A percentile compares a stretch with the other conserved stretches of the same genome.
Evolutionary conservation across 92 coral and sea anemone genomes (phyloP).

Genomic region (Umimayanthus chanpuru): DNA sequence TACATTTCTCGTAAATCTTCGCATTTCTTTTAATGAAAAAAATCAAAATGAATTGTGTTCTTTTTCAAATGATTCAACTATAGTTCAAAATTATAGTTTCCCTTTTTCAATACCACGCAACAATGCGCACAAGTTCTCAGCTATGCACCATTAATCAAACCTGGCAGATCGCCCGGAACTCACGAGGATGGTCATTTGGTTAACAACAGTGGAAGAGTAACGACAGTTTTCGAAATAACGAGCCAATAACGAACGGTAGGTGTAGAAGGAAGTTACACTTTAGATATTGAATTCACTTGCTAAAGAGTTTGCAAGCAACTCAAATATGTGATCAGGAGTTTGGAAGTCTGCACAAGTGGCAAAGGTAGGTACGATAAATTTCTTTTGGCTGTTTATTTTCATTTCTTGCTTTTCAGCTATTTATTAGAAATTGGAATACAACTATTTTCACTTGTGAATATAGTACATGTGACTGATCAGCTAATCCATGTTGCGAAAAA

Average conservation of each 20-base stretch:
- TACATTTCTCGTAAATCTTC: too few species aligned
- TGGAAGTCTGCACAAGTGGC: slow-evolving; percentile 25
- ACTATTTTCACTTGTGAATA: neutral
- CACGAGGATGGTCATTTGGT: slow-evolving; percentile 11
- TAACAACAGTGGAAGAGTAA: neutral
- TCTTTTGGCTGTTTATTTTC: neutral
- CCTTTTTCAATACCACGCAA: neutral
- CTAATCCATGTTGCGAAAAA: neutral
- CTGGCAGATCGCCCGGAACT: slow-evolving; percentile 34
- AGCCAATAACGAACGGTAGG: slow-evolving; percentile 35
- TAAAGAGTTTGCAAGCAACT: slow-evolving; percentile 7
- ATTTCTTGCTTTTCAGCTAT: neutral
- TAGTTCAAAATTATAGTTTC: neutral
- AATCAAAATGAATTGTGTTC: neutral
- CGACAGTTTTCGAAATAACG: slow-evolving; percentile 33
- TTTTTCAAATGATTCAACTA: neutral
- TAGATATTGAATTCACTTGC: slow-evolving; percentile 16
- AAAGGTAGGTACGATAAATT: slow-evolving; percentile 21
- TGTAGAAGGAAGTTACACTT: neutral
- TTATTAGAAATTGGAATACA: neutral
- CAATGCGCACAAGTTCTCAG: neutral
- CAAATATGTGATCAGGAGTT: neutral
- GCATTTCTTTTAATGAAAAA: neutral
- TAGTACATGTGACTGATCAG: neutral
- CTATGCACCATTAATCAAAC: slow-evolving; percentile 15